These are phyloP conservation scores for Mycetomoellerius zeteki DNA, from an alignment of 1,140 invertebrate species.

Conservation along the genomic window DNA sequence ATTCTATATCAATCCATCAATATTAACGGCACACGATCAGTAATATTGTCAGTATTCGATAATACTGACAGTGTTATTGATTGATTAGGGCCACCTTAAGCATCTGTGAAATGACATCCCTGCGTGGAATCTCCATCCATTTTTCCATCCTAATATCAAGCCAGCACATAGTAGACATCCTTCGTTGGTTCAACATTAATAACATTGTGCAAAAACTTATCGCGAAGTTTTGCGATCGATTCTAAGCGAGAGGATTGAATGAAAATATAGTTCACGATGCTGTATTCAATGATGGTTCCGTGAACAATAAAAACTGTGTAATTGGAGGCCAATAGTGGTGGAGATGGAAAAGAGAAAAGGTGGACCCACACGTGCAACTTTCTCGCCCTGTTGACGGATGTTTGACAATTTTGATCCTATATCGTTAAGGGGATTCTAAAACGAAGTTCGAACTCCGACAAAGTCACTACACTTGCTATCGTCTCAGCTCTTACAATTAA, in stretches of 20 bases:
- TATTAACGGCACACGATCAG: too few species aligned
- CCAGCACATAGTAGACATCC: constrained; percentile 43
- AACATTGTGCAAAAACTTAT: constrained; percentile 72
- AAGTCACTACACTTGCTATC: too few species aligned
- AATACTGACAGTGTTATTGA: too few species aligned
- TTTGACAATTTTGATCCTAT: constrained; percentile 53
- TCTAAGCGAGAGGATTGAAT: constrained; percentile 58
- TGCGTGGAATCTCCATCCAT: neutral
- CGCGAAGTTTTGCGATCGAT: constrained; percentile 50
- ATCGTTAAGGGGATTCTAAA: too few species aligned
- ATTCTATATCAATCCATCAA: too few species aligned
- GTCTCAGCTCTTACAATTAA: constrained; percentile 64
- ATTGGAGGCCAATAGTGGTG: neutral
- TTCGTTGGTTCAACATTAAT: constrained; percentile 72
- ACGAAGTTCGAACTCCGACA: too few species aligned
- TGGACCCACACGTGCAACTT: constrained; percentile 12
- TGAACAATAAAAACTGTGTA: neutral
- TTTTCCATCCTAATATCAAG: constrained; percentile 41
- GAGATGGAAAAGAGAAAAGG: neutral
- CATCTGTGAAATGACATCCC: neutral
- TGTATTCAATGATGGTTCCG: constrained; percentile 23
- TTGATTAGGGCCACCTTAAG: too few species aligned
- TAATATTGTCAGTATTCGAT: too few species aligned
- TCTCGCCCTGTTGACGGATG: constrained; percentile 34
- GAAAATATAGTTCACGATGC: constrained; percentile 59